Evolutionary conservation across 2,797 vertebrate species (phyloP), one percentile per base, ranked within the genome.

Genomic region (Buceros bicornis): DNA sequence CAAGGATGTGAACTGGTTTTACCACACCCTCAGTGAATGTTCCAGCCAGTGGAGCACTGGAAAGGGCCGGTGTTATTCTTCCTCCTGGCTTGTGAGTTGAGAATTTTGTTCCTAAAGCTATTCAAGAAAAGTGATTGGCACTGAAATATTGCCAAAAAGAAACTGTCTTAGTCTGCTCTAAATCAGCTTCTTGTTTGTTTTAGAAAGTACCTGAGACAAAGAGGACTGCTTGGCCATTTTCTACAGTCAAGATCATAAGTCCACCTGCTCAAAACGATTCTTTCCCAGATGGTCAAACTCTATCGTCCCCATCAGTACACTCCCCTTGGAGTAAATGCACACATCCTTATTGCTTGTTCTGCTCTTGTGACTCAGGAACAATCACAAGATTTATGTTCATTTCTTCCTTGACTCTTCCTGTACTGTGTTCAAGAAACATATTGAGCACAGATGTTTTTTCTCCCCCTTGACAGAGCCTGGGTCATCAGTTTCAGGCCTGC

Each of bases 1-100:
- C 19, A 60, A 70, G 61, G 77, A 90, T 80, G 40, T 70, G 77
- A 93, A 96, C 92, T 82, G 77, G 90, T 96, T 95, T 90, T 90
- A 86, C 92, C 78, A 89, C 88, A 90, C 37, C 77, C 31, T 29
- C 71, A 58, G 33, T 72, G 28, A 85, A 69, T 29, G 40, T 71
- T 73, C 90, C 79, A 86, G 78, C 43, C 64, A 80, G n/a, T 3
- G 0, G 0, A 37, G 29, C 28, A 76, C 73, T 89, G 70, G 65
- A 61, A 88, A 88, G 42, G 35, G 35, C 57, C 77, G 51, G 12
- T 28, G 31, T 70, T 87, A 70, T 43, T 90, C 10, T 11, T 74
- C 37, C 42, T 90, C 56, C n/a, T 1, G 1, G 48, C 24, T 47
- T 40, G 29, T 53, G 62, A 88, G 84, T 31, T 0, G 0, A 72